Percentiles rank a stretch among this genome's conserved stretches.
These are phyloP conservation scores for Stigmatopora nigra DNA, from an alignment of 2,113 vertebrate genomes.

Conservation along the genomic window DNA sequence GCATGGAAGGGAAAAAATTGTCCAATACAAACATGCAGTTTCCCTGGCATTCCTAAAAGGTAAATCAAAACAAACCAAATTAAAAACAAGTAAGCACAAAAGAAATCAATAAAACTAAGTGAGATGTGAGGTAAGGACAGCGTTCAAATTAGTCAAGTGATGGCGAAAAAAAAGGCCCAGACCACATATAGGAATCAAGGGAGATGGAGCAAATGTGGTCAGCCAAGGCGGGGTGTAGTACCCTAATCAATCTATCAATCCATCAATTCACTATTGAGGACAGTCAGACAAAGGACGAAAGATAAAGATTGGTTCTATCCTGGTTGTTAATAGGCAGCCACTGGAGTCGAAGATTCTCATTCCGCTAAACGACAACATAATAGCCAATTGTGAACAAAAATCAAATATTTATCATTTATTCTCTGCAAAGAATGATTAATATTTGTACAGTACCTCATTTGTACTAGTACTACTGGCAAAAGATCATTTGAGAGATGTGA, in stretches of 20 bases:
- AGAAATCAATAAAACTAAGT: background rate
- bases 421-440: too few relatives aligned
- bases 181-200: slow-evolving; percentile 13
- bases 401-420: background rate
- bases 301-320: slow-evolving; percentile 26
- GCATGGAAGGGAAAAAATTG: slow-evolving; percentile 3
- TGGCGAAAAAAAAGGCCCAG: slow-evolving; percentile 14
- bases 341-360: background rate
- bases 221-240: slow-evolving; percentile 40
- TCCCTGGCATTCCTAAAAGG: slow-evolving; percentile 13
- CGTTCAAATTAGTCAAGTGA: slow-evolving; percentile 21
- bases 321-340: background rate
- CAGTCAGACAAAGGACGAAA: slow-evolving; percentile 27
- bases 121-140: slow-evolving; percentile 7
- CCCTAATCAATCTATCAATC: slow-evolving; percentile 48
- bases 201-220: slow-evolving; percentile 22
- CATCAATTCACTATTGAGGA: slow-evolving; percentile 48
- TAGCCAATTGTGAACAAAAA: background rate
- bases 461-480: background rate
- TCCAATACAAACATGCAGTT: slow-evolving; percentile 9
- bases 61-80: slow-evolving; percentile 6
- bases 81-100: slow-evolving; percentile 3
- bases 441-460: background rate
- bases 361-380: background rate
- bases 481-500: too few relatives aligned